These are phyloP conservation scores for Parnassius smintheus DNA, from an alignment of 2,888 invertebrate species.

Conservation along the genomic window DNA sequence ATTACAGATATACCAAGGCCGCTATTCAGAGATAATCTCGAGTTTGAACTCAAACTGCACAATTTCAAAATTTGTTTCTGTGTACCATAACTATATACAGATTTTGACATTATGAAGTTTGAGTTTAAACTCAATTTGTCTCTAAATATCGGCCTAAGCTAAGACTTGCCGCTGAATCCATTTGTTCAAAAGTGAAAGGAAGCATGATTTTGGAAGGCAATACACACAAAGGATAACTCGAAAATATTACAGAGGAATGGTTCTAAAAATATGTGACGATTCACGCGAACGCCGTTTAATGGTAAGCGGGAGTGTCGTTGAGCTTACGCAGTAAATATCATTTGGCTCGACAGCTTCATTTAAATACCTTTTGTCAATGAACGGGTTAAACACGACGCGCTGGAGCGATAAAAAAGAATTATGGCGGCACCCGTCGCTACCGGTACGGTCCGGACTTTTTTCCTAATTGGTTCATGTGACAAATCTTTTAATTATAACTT, in stretches of 20 bases:
- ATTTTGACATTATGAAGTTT: no score
- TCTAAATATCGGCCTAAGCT: no score
- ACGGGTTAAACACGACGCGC: constrained; percentile 73
- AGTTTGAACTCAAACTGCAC: no score
- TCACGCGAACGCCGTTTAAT: constrained; percentile 56
- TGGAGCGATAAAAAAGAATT: constrained; percentile 75
- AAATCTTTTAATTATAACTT: constrained; percentile 70
- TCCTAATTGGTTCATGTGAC: constrained; percentile 66
- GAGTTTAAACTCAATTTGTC: no score
- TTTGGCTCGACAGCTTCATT: constrained; percentile 75
- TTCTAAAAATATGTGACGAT: constrained; percentile 47
- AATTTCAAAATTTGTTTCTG: no score
- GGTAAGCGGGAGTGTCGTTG: constrained; percentile 58
- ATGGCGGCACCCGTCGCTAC: constrained; percentile 62
- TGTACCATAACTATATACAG: no score
- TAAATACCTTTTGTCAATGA: constrained; percentile 81
- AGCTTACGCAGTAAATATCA: constrained; percentile 71
- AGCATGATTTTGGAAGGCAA: background rate
- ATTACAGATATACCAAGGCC: no score
- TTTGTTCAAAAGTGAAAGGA: no score
- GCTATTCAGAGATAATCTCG: no score
- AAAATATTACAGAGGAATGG: constrained; percentile 1
- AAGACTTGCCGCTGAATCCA: no score
- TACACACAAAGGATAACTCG: background rate
- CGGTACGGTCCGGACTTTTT: constrained; percentile 53